phyloP scores from a whole-genome alignment of 2,113 vertebrate genomes.

The Lynx canadensis region DNA sequence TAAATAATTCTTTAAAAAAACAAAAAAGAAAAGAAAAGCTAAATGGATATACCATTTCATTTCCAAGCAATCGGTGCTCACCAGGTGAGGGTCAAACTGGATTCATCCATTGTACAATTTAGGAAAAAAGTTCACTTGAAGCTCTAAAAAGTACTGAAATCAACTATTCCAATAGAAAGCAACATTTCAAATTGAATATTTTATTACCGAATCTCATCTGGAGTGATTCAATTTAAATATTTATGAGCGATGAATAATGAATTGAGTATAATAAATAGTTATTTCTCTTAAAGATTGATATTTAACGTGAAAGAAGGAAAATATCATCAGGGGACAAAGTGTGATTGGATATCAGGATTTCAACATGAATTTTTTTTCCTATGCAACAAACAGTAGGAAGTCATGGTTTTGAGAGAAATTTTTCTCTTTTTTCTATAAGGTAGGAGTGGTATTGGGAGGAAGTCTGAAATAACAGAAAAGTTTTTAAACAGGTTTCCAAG shows the following conservation, averaged over 20 bases:
- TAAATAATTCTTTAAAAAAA: too few species aligned
- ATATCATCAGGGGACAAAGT: not conserved
- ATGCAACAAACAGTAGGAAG: not conserved
- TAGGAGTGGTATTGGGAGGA: not conserved
- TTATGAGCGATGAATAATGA: slow-evolving; percentile 73
- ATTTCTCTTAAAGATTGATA: slow-evolving; percentile 65
- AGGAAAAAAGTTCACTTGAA: not conserved
- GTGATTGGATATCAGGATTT: not conserved
- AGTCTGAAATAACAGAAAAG: slow-evolving; percentile 25
- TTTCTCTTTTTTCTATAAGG: not conserved
- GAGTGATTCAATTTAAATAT: slow-evolving; percentile 63
- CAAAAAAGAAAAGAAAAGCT: not conserved
- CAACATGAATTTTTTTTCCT: not conserved
- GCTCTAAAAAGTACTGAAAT: not conserved
- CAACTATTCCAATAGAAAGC: slow-evolving; percentile 37
- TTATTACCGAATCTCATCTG: slow-evolving; percentile 59
- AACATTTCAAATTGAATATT: slow-evolving; percentile 38
- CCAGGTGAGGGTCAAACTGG: not conserved
- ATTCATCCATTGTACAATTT: not conserved
- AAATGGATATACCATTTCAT: not conserved
- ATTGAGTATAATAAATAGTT: slow-evolving; percentile 52
- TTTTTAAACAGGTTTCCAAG: slow-evolving; percentile 7
- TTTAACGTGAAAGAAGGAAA: slow-evolving; percentile 26
- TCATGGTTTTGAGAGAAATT: not conserved
- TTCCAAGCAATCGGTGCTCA: not conserved